Evolutionary conservation across 2,113 vertebrate species (phyloP), one percentile per base, ranked within the genome.

Genomic region (Elgaria multicarinata): DNA sequence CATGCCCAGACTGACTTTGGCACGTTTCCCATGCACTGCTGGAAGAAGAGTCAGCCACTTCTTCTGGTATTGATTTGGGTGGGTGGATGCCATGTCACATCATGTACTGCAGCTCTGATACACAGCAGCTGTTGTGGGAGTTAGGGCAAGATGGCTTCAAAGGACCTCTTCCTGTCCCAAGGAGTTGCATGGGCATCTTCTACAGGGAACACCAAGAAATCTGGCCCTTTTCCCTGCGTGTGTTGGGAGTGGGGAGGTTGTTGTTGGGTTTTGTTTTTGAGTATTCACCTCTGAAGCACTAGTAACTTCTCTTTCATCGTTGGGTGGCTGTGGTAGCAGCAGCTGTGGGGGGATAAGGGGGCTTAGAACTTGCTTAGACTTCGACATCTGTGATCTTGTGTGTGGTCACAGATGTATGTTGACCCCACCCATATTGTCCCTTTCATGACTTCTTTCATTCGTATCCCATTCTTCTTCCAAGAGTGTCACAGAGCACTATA

Each of bases 201-300:
- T 88, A 71, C 33, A 55, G 55, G 9, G 81, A 39, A 3, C 84
- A 1, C 83, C 53, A 62, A 87, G 8, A 33, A 82, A 80, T 79
- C 50, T 90, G 31, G 2, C 24, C 2, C n/a, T 31, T 84, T 94
- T 88, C 20, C 14, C 71, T 83, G 31, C n/a, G n/a, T n/a, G n/a
- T n/a, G n/a, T n/a, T n/a, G n/a, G n/a, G n/a, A n/a, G n/a, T n/a
- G n/a, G n/a, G n/a, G n/a, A n/a, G n/a, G n/a, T n/a, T n/a, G n/a
- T n/a, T n/a, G n/a, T n/a, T n/a, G n/a, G n/a, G n/a, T 72, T 62
- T 39, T n/a, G 39, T 26, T 72, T 13, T 12, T 72, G 67, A 22
- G 83, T 24, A 69, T 39, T 24, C 46, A 46, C 46, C 9, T 67
- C 82, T 67, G 64, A 26, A 67, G 64, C 13, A 31, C 39, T 28